These are phyloP conservation scores for Drosophila punjabiensis DNA, from an alignment of 1,140 invertebrate species.

Conservation along the genomic window DNA sequence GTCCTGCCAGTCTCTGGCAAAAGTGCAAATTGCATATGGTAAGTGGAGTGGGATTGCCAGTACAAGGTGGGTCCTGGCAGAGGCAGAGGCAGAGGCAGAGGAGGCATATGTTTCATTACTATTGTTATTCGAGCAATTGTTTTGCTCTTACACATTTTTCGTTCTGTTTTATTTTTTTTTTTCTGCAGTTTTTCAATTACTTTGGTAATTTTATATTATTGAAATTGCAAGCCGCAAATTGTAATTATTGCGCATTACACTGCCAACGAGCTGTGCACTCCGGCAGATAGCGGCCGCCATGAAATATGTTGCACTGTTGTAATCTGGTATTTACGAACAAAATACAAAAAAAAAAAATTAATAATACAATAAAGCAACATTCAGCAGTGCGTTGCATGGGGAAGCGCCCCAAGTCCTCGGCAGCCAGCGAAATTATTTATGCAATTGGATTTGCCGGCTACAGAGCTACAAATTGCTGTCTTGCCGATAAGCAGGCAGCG, in stretches of 20 bases:
- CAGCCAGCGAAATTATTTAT: conserved; percentile 68
- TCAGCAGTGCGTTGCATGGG: conserved; percentile 42
- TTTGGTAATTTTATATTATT: conserved; percentile 85
- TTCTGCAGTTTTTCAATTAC: conserved; percentile 64
- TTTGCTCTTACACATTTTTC: conserved; percentile 27
- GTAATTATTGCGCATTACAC: conserved; percentile 75
- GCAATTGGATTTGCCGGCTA: conserved; percentile 68
- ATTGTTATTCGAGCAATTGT: conserved; percentile 55
- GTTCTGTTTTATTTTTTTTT: conserved; percentile 11
- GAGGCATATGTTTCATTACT: conserved; percentile 65
- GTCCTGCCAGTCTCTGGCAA: conserved; percentile 15
- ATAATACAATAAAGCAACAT: conserved; percentile 67
- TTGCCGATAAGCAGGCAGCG: conserved; percentile 69
- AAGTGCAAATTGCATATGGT: conserved; percentile 48
- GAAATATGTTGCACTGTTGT: conserved; percentile 75
- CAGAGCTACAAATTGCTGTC: conserved; percentile 65
- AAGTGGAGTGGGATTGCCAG: conserved; percentile 37
- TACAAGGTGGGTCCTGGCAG: background rate
- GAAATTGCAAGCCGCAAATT: conserved; percentile 81
- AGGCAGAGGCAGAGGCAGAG: background rate
- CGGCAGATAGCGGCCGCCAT: conserved; percentile 34
- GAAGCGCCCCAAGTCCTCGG: conserved; percentile 31
- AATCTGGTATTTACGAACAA: conserved; percentile 75
- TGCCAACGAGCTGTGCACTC: conserved; percentile 25
- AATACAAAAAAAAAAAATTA: conserved; percentile 45